Percentiles rank a stretch among this genome's conserved stretches.
These are phyloP conservation scores for Dasyornis broadbenti DNA, from an alignment of 2,113 vertebrate species.

Conservation along the genomic window DNA sequence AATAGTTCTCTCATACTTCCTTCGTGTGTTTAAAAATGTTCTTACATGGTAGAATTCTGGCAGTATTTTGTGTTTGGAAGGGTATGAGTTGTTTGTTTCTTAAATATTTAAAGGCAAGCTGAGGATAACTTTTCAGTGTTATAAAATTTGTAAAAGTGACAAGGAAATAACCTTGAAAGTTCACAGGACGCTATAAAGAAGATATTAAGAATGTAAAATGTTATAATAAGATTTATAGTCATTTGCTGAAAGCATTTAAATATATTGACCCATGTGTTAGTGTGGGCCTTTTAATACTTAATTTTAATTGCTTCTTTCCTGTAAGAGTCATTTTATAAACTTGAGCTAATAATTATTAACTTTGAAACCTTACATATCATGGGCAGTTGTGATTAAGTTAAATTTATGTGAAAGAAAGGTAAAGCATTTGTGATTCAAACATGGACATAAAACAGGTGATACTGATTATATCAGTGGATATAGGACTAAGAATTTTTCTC, in stretches of 20 bases:
- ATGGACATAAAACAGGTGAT: background rate
- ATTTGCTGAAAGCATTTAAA: slow-evolving; percentile 28
- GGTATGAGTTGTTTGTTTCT: background rate
- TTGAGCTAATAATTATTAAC: slow-evolving; percentile 24
- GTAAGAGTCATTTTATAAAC: slow-evolving; percentile 23
- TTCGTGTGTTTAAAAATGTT: background rate
- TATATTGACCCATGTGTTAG: slow-evolving; percentile 1
- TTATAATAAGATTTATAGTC: background rate
- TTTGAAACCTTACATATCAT: background rate
- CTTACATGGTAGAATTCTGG: background rate
- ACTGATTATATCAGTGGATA: background rate
- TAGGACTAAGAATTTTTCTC: background rate
- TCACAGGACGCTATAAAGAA: background rate
- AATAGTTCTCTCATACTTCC: background rate
- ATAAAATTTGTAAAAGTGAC: background rate
- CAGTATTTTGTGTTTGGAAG: background rate
- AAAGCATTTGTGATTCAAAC: background rate
- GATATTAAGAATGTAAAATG: background rate
- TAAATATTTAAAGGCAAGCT: background rate
- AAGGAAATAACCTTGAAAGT: background rate
- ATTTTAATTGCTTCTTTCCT: slow-evolving; percentile 42
- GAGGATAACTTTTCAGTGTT: background rate
- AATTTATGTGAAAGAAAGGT: background rate
- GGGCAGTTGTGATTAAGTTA: background rate
- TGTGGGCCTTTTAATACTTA: background rate